Evolutionary conservation across 2,888 invertebrate genomes (phyloP), one percentile per base, ranked within the genome.

Genomic region (Cheilosia scutellata): DNA sequence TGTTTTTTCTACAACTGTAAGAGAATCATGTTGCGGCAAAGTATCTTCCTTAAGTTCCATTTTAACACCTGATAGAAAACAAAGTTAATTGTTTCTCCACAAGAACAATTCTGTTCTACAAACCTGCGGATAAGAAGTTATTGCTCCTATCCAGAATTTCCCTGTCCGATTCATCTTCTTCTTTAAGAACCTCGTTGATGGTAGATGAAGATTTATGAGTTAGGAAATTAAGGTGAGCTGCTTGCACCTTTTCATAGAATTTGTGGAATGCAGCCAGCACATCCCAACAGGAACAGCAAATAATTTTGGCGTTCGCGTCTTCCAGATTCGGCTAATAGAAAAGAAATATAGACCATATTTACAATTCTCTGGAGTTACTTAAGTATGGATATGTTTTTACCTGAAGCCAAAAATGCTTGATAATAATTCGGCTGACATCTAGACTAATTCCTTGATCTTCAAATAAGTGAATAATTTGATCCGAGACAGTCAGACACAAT

Each of bases 231-330:
- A 88, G 80, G 13, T 91, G 89, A 3, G 90, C 87, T 0, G 86
- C 83, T 49, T 90, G 88, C 1, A 91, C 88, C 5, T 68, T 88
- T 5, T 78, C 47, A 42, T 91, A 91, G 82, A 90, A 91, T 11
- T 86, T 87, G 78, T 91, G 91, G 66, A 91, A 91, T 53, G 88
- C 78, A 40, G 87, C 68, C 13, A 90, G 47, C 29, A 88, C 87
- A n/a, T 87, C 71, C 91, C 91, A 91, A 75, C 91, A 91, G 20
- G 16, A 68, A 33, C 60, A 87, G 82, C 87, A 91, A 80, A 88
- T 89, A 66, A 55, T 16, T 13, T 31, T 44, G 6, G 9, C 7
- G n/a, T 51, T 78, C 0, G 5, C 42, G 7, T 75, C 66, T 0
- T 65, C 66, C 37, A 42, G 16, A 27, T 49, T 74, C 4, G 82